Evolutionary conservation across 2,113 vertebrate genomes (phyloP).

Genomic region (Ardeotis arabs): DNA sequence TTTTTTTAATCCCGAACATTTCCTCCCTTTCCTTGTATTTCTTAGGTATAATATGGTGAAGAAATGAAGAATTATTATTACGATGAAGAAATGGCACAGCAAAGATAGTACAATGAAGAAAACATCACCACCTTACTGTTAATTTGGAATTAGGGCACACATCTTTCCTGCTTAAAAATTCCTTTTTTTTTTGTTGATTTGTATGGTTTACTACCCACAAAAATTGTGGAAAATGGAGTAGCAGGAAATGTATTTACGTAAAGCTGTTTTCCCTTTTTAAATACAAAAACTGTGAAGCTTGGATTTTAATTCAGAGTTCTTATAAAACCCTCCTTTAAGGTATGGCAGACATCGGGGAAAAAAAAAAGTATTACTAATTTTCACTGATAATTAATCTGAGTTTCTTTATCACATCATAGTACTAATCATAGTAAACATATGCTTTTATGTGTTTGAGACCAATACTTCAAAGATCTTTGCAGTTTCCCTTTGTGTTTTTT

Average conservation of each 20-base stretch:
- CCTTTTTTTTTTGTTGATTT: not conserved
- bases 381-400: not conserved
- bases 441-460: not conserved
- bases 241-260: not conserved
- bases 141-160: not conserved
- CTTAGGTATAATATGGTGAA: not conserved
- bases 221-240: not conserved
- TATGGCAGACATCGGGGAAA: not conserved
- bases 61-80: not conserved
- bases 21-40: not conserved
- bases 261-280: not conserved
- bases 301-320: not conserved
- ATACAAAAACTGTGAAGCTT: not conserved
- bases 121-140: not conserved
- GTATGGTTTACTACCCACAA: not conserved
- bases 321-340: not conserved
- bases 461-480: not conserved
- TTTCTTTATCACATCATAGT: not conserved
- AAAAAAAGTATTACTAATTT: not conserved
- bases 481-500: not conserved
- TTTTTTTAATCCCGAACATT: not conserved
- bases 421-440: not conserved
- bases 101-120: not conserved
- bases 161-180: not conserved
- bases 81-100: not conserved